Base-by-base conservation (phyloP, 2,113 vertebrate genomes). In the Todiramphus chloris region DNA sequence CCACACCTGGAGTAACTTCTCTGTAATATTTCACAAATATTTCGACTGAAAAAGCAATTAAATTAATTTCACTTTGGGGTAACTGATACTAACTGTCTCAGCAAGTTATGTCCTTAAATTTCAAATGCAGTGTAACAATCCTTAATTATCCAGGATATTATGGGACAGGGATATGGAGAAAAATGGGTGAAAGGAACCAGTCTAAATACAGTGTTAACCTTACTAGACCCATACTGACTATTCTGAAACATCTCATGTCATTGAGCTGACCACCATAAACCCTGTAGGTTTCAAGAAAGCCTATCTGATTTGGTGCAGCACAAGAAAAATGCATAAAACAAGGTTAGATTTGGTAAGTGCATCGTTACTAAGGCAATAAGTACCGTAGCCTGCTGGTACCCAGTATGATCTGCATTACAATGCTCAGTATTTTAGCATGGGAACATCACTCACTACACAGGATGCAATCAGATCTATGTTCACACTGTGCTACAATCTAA, bases 1-100 rank as follows among this genome's bases (percentile, higher is more conserved):
- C 95, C 28, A 75, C 51, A 55, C 98, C 98, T 20, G 98, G 98
- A 62, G 91, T 82, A 97, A 98, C 98, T 48, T 95, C 98, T 93
- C 95, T 97, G 95, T 99, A 99, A 91, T 98, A 99, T 21, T 97
- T 97, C 83, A 97, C 91, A 97, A 99, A 99, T 93, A 99, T 97
- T 27, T 97, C 97, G 68, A 97, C 99, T 99, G 96, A 56, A 98
- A 85, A 94, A 95, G 10, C 46, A 89, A 97, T 78, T 73, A 70
- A 66, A 91, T 17, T 74, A 4, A 78, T 85, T 82, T 91, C 56
- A 70, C 31, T 95, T 93, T 59, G 86, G 60, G 58, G 50, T 67
- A 96, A 50, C 28, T 58, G 43, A 83, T 39, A 56, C 37, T 56
- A 94, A 80, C 31, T 72, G 41, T 50, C 73, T 53, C 77, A 64